Evolutionary conservation across 2,888 invertebrate genomes (phyloP).

Genomic region (Lepidonotus clava): DNA sequence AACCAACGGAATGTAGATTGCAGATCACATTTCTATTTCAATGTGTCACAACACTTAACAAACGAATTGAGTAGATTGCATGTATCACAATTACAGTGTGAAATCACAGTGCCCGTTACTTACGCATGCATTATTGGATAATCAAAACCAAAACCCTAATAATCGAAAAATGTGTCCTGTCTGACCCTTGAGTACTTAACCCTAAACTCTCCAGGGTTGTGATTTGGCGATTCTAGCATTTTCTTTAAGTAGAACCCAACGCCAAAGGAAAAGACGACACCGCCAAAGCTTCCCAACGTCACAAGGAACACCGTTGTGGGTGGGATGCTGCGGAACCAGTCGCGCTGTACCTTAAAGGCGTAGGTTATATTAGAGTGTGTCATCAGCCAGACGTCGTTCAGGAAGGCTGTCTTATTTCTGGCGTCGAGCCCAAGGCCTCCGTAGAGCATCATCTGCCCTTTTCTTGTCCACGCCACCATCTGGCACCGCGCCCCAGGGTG

Average conservation of each 20-base stretch:
- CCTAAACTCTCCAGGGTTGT: slow-evolving; percentile 42
- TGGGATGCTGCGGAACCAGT: slow-evolving; percentile 49
- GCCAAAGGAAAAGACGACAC: slow-evolving; percentile 43
- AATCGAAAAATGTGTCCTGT: slow-evolving; percentile 44
- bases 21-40: too few species aligned
- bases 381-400: slow-evolving; percentile 49
- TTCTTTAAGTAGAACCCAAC: slow-evolving; percentile 51
- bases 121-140: too few species aligned
- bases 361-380: background rate
- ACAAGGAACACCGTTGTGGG: slow-evolving; percentile 42
- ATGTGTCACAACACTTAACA: too few species aligned
- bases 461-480: slow-evolving; percentile 39
- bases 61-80: too few species aligned
- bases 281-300: slow-evolving; percentile 25
- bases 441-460: slow-evolving; percentile 47
- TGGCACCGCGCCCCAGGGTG: slow-evolving; percentile 37
- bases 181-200: slow-evolving; percentile 50
- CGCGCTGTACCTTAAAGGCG: background rate
- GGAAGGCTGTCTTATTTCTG: slow-evolving; percentile 43
- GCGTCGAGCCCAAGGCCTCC: slow-evolving; percentile 48
- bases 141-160: background rate
- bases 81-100: slow-evolving; percentile 4
- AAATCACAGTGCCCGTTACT: background rate
- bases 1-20: too few species aligned
- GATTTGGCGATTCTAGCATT: slow-evolving; percentile 49